phyloP scores from a whole-genome alignment of 35 echinoderm and acorn worm species.

The Eucidaris tribuloides region DNA sequence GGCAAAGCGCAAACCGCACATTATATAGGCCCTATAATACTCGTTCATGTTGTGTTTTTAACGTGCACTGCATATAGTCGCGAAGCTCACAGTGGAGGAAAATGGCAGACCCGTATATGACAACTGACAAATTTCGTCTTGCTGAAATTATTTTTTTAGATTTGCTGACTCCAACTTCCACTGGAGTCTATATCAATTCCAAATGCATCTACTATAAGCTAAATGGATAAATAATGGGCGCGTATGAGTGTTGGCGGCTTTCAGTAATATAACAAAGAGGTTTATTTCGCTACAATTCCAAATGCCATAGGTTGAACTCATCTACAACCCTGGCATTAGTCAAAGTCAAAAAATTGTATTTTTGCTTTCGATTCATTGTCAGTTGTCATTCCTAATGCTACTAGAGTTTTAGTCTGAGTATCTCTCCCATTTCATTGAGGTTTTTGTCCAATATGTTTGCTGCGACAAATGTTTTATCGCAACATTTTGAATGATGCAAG shows the following conservation, averaged over 20 bases:
- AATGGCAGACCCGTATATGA: too few species aligned
- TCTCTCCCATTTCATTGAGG: neutral
- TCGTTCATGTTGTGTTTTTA: too few species aligned
- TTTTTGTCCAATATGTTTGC: neutral
- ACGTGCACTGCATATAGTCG: too few species aligned
- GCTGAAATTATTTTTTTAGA: too few species aligned
- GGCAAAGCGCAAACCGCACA: too few species aligned
- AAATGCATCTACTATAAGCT: conserved; percentile 5
- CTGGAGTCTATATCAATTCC: conserved; percentile 21
- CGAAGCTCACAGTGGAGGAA: too few species aligned
- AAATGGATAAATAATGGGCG: conserved; percentile 33
- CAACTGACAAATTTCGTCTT: too few species aligned
- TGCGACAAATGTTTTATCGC: conserved; percentile 2
- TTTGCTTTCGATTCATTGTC: conserved; percentile 25
- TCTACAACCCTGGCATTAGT: conserved; percentile 21
- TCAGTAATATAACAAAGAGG: conserved; percentile 15
- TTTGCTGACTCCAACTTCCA: too few species aligned
- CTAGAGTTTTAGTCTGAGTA: neutral
- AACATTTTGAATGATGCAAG: neutral
- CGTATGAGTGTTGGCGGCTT: conserved; percentile 24
- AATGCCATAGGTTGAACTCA: conserved; percentile 36
- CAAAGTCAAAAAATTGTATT: conserved; percentile 25
- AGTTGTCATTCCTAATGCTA: conserved; percentile 15
- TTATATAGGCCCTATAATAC: too few species aligned
- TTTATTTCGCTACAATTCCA: conserved; percentile 34